A percentile compares a stretch with the other conserved stretches of the same genome.
Evolutionary conservation across 2,797 vertebrate species (phyloP).

Genomic region (Molossus molossus): DNA sequence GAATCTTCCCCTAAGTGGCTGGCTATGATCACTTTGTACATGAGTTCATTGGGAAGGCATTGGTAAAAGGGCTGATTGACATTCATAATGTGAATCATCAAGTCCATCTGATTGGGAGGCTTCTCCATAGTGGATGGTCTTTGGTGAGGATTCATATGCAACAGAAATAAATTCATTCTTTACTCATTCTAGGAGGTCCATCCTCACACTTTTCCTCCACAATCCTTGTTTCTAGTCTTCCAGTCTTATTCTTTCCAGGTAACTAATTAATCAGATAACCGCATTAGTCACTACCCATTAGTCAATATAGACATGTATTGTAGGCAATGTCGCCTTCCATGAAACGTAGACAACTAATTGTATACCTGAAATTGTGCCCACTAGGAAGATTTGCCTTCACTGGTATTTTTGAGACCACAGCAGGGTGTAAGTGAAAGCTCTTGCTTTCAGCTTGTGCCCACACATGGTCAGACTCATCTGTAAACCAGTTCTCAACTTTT

Average conservation of each 20-base stretch:
- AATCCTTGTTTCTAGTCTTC: conserved; percentile 47
- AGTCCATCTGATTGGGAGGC: background rate
- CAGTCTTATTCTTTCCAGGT: background rate
- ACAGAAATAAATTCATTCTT: conserved; percentile 12
- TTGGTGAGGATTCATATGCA: background rate
- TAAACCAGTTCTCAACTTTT: conserved; percentile 3
- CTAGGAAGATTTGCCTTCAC: background rate
- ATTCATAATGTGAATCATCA: background rate
- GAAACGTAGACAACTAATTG: background rate
- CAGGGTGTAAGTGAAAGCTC: background rate
- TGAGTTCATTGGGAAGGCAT: background rate
- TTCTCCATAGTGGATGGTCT: background rate
- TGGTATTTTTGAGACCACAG: background rate
- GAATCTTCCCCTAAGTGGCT: background rate
- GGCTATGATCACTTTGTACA: background rate
- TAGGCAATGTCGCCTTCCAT: background rate
- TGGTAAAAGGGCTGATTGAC: background rate
- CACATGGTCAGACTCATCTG: background rate
- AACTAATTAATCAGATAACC: background rate
- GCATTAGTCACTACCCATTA: background rate
- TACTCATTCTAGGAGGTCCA: background rate
- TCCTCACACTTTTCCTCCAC: background rate
- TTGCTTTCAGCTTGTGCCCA: background rate
- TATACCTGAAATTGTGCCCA: conserved; percentile 1
- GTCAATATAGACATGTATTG: background rate